Conservation (phyloP, 2,888 invertebrate species). For the Drosophila borealis region DNA sequence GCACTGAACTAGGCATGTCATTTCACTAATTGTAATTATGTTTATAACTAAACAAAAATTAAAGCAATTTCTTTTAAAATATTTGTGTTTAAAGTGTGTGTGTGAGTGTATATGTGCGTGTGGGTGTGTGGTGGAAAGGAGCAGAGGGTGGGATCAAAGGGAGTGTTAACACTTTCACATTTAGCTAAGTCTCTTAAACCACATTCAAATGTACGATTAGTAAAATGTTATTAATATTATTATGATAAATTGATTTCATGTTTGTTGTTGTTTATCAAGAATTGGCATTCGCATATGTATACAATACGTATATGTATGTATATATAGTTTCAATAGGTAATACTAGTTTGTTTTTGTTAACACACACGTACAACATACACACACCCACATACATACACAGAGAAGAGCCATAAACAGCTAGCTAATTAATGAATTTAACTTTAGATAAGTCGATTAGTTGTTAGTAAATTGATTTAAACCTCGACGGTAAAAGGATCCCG, state of each 20-base stretch:
- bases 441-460: conserved; percentile 41
- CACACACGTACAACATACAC: conserved; percentile 41
- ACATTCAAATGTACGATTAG: conserved; percentile 75
- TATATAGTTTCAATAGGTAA: conserved; percentile 65
- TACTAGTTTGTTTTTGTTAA: conserved; percentile 73
- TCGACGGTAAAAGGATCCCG: conserved; percentile 94
- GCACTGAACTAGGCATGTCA: conserved; percentile 75
- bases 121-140: conserved; percentile 25
- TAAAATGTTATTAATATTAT: conserved; percentile 60
- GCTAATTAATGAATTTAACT: conserved; percentile 67
- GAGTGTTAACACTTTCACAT: conserved; percentile 62
- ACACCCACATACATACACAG: conserved; percentile 71
- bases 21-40: conserved; percentile 60
- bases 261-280: conserved; percentile 57
- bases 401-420: conserved; percentile 75
- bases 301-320: conserved; percentile 35
- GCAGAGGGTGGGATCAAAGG: not conserved
- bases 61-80: conserved; percentile 43
- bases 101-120: conserved; percentile 21
- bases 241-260: conserved; percentile 51
- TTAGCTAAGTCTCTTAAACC: conserved; percentile 75
- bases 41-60: conserved; percentile 51
- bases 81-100: conserved; percentile 32
- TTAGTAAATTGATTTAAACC: conserved; percentile 80
- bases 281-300: conserved; percentile 73